These are phyloP conservation scores for Phyllostomus hastatus DNA, from an alignment of 2,113 vertebrate genomes.

Conservation along the genomic window DNA sequence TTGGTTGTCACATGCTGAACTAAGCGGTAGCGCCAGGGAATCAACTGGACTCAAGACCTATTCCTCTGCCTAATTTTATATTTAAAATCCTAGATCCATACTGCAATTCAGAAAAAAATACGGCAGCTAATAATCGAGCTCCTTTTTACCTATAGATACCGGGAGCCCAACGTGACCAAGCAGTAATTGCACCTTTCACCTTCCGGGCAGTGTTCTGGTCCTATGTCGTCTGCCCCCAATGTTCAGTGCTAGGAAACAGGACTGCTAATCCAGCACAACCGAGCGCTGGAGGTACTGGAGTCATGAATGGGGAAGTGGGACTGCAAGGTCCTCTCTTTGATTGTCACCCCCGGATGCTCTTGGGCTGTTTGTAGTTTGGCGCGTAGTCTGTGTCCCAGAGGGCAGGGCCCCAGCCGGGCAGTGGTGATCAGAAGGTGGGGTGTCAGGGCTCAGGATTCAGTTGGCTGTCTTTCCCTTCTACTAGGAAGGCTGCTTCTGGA, in stretches of 20 bases:
- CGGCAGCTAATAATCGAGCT: neutral
- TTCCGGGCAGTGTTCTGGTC: neutral
- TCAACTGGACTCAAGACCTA: fast-evolving
- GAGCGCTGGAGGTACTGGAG: neutral
- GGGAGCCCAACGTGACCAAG: neutral
- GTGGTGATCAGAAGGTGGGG: neutral
- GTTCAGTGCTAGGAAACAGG: neutral
- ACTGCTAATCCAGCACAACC: neutral
- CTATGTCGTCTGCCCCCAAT: neutral
- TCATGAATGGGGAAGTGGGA: neutral
- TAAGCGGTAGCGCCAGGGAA: neutral
- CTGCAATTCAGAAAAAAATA: neutral
- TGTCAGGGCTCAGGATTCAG: neutral
- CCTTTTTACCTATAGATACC: neutral
- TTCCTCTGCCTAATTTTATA: neutral
- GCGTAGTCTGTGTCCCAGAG: neutral
- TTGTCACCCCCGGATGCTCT: neutral
- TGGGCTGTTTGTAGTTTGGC: neutral
- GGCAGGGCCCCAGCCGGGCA: too few relatives aligned
- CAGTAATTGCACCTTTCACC: fast-evolving
- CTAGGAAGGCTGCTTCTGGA: neutral
- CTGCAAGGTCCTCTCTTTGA: neutral
- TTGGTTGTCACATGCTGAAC: neutral
- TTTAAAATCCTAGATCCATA: neutral
- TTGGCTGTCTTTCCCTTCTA: neutral